A percentile compares a stretch with the other conserved stretches of the same genome.
Conservation (phyloP, 2,797 vertebrate species). For the Pseudochaenichthys georgianus region DNA sequence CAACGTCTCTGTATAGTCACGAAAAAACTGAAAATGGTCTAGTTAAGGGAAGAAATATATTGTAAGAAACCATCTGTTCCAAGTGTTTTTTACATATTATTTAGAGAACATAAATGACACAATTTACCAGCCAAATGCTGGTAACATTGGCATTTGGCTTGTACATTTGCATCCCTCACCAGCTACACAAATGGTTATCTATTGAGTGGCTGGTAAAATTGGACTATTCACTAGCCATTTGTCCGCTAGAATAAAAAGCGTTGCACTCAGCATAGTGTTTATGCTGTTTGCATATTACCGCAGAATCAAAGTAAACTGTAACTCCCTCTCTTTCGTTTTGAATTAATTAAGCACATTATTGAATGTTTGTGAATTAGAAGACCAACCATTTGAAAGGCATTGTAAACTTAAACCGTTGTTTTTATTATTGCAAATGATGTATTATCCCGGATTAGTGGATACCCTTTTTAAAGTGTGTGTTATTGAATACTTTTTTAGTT, state of each 20-base stretch:
- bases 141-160: too few species aligned
- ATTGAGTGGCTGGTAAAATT: too few species aligned
- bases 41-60: not conserved
- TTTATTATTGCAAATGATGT: too few species aligned
- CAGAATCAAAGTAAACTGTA: not conserved
- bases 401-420: not conserved
- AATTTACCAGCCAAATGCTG: too few species aligned
- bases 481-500: not conserved
- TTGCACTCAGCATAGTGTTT: too few species aligned
- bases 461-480: not conserved
- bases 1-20: not conserved
- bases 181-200: too few species aligned
- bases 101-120: too few species aligned
- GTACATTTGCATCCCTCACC: too few species aligned
- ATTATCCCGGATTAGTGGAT: too few species aligned
- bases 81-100: constrained; percentile 2
- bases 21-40: not conserved
- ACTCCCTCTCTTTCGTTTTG: not conserved
- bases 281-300: not conserved
- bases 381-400: not conserved
- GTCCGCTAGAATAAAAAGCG: too few species aligned
- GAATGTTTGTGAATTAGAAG: not conserved
- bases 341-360: not conserved
- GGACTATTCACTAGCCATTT: too few species aligned
- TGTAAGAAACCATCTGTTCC: not conserved